Conservation (phyloP, 1,140 invertebrate genomes). For the Agrypnia vestita region DNA sequence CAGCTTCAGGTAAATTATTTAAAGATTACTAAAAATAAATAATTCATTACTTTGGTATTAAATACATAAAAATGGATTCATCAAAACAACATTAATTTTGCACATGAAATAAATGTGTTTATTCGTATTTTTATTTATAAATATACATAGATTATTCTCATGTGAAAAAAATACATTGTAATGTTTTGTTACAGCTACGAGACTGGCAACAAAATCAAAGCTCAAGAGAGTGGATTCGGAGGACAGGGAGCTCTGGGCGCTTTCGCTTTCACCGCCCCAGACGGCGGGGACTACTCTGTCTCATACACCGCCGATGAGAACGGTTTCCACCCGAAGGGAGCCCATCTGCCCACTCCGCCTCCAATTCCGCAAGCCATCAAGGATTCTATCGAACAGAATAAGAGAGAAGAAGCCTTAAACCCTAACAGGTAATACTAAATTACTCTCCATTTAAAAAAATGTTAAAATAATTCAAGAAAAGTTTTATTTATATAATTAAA, state of each 20-base stretch:
- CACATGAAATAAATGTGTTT: too few relatives aligned
- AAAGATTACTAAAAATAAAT: too few relatives aligned
- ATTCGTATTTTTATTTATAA: too few relatives aligned
- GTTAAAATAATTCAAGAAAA: neutral
- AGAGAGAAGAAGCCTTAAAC: constrained; percentile 45
- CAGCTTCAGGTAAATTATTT: constrained; percentile 61
- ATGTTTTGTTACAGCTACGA: constrained; percentile 67
- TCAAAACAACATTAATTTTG: too few relatives aligned
- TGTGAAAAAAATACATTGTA: constrained; percentile 13
- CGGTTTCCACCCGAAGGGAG: constrained; percentile 83
- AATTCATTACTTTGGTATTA: too few relatives aligned
- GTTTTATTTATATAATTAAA: neutral
- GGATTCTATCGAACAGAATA: constrained; percentile 65
- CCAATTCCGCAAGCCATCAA: constrained; percentile 77
- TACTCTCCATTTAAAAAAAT: neutral
- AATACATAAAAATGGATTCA: too few relatives aligned
- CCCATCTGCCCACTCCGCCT: constrained; percentile 85
- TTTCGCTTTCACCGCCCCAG: constrained; percentile 83
- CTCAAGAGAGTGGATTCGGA: constrained; percentile 63
- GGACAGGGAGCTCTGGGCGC: constrained; percentile 77
- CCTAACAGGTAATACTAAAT: constrained; percentile 1
- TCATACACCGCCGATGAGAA: constrained; percentile 87
- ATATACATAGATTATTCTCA: too few relatives aligned
- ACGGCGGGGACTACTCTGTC: constrained; percentile 80
- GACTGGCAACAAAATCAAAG: constrained; percentile 70